Conservation (phyloP, 2,113 vertebrate genomes). For the Myrmecobius fasciatus region DNA sequence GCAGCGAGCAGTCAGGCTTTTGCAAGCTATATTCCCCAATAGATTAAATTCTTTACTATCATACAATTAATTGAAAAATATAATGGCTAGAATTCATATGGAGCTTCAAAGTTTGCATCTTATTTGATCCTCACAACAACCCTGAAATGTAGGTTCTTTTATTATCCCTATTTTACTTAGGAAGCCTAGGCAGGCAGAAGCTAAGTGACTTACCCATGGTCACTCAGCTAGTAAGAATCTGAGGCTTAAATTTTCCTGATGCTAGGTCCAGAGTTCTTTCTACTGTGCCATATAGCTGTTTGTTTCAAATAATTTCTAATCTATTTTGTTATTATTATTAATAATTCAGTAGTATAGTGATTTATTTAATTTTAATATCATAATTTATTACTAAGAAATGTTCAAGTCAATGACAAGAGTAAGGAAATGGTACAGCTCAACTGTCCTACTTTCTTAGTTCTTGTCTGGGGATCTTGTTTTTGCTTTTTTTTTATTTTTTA, state of each 20-base stretch:
- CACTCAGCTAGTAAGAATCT: not conserved
- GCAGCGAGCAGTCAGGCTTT: too few species aligned
- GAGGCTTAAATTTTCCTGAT: not conserved
- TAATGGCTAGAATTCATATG: not conserved
- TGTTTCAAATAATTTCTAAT: not conserved
- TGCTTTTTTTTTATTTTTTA: not conserved
- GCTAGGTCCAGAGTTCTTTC: not conserved
- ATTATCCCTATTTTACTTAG: not conserved
- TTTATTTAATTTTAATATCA: not conserved
- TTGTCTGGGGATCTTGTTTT: not conserved
- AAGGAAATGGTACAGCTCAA: not conserved
- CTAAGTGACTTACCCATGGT: not conserved
- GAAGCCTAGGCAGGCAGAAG: not conserved
- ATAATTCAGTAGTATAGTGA: not conserved
- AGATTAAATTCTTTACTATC: too few species aligned
- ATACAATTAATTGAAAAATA: too few species aligned
- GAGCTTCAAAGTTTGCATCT: not conserved
- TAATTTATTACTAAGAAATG: not conserved
- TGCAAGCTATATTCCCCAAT: too few species aligned
- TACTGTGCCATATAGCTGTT: not conserved
- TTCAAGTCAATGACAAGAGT: not conserved
- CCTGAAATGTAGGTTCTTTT: not conserved
- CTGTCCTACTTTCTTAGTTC: not conserved
- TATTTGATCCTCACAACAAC: not conserved
- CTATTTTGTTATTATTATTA: not conserved